A percentile compares a stretch with the other conserved stretches of the same genome.
Evolutionary conservation across 2,888 invertebrate genomes (phyloP).

Genomic region (Lochmaea capreae): DNA sequence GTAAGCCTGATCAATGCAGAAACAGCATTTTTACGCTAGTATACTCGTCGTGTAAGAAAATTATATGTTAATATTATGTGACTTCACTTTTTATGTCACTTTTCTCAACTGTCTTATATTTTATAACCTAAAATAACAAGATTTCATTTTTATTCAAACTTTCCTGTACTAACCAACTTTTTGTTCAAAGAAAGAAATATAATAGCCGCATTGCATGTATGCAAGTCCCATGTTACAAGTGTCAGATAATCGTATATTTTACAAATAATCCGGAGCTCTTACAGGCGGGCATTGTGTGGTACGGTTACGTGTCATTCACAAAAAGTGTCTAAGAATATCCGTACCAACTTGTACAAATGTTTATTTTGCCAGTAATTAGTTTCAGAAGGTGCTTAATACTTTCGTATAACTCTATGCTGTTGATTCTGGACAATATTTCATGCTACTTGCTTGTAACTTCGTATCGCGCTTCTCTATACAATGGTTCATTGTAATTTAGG

Average conservation of each 20-base stretch:
- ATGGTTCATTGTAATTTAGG: constrained; percentile 23
- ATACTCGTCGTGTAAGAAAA: too few species aligned
- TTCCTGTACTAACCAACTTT: constrained; percentile 18
- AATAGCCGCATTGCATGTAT: constrained; percentile 59
- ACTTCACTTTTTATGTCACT: not conserved
- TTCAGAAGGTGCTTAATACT: constrained; percentile 54
- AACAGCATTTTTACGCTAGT: too few species aligned
- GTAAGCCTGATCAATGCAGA: too few species aligned
- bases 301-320: constrained; percentile 54
- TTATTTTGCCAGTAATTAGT: constrained; percentile 54
- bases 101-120: not conserved
- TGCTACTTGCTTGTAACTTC: constrained; percentile 45
- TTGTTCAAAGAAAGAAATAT: constrained; percentile 44
- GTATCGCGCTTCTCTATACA: constrained; percentile 45
- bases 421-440: constrained; percentile 46
- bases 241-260: constrained; percentile 60
- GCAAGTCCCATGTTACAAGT: constrained; percentile 57
- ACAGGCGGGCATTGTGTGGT: constrained; percentile 39
- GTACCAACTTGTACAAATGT: constrained; percentile 60
- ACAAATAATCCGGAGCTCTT: constrained; percentile 53
- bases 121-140: not conserved
- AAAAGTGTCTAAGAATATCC: constrained; percentile 57
- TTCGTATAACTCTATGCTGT: constrained; percentile 49
- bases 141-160: constrained; percentile 1
- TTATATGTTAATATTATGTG: too few species aligned